phyloP scores from a whole-genome alignment of 2,797 vertebrate genomes.

The Thunnus albacares region DNA sequence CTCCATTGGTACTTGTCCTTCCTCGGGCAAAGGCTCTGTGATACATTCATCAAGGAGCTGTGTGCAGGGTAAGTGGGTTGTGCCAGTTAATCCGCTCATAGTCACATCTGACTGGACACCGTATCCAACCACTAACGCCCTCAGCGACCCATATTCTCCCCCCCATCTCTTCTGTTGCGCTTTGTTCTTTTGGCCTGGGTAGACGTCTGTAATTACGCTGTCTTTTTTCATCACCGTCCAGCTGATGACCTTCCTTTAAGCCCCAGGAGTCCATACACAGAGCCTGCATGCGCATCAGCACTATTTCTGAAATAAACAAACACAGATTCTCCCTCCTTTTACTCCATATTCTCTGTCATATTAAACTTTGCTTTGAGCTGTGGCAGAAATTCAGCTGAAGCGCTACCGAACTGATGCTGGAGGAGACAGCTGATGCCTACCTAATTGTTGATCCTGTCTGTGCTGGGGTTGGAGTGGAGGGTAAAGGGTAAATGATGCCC shows the following conservation, averaged over 20 bases:
- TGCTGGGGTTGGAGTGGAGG: not conserved
- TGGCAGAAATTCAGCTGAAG: constrained; percentile 24
- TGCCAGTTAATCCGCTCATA: constrained; percentile 41
- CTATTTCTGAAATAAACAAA: constrained; percentile 37
- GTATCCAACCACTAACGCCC: constrained; percentile 14
- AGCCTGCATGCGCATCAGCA: constrained; percentile 12
- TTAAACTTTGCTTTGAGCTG: constrained; percentile 22
- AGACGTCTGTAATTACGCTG: constrained; percentile 56
- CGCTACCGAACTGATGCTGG: not conserved
- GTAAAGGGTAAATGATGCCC: not conserved
- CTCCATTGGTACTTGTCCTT: constrained; percentile 49
- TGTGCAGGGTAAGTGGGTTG: constrained; percentile 18
- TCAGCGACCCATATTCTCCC: constrained; percentile 35
- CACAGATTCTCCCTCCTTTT: constrained; percentile 19
- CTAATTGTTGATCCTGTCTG: constrained; percentile 12
- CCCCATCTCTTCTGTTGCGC: constrained; percentile 6
- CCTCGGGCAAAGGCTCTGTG: constrained; percentile 60
- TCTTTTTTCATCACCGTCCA: constrained; percentile 61
- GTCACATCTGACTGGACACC: constrained; percentile 20
- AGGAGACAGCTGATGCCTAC: constrained; percentile 19
- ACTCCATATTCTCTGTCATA: constrained; percentile 25
- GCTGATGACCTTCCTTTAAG: constrained; percentile 60
- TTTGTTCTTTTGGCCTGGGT: not conserved
- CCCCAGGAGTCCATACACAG: constrained; percentile 40
- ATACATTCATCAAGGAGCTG: constrained; percentile 50